Conservation (phyloP, 2,797 vertebrate species). For the Brachyalestes nurse region DNA sequence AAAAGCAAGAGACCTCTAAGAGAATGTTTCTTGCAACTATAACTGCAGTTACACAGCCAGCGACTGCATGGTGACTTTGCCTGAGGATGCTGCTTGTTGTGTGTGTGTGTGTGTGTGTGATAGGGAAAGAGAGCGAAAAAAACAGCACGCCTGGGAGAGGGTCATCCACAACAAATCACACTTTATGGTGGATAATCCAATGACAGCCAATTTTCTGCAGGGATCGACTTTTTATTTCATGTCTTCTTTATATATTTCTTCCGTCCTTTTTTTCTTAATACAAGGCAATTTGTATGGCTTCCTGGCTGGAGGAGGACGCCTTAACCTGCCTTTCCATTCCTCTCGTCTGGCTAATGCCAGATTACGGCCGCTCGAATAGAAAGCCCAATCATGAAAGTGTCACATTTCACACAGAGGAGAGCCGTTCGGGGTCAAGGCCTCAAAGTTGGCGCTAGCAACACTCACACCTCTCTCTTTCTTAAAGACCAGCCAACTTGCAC, state of each 20-base stretch:
- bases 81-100: conserved; percentile 25
- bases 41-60: background rate
- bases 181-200: conserved; percentile 82
- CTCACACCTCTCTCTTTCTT: conserved; percentile 35
- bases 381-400: conserved; percentile 73
- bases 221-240: conserved; percentile 68
- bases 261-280: conserved; percentile 63
- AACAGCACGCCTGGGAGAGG: background rate
- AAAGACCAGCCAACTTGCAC: background rate
- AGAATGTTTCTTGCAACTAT: background rate
- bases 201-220: conserved; percentile 83
- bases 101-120: background rate
- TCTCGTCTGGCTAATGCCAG: conserved; percentile 61
- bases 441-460: conserved; percentile 58
- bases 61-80: background rate
- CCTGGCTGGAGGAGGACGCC: conserved; percentile 65
- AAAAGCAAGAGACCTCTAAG: background rate
- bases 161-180: conserved; percentile 73
- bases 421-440: conserved; percentile 45
- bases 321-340: conserved; percentile 69
- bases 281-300: conserved; percentile 77
- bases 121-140: background rate
- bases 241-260: conserved; percentile 75
- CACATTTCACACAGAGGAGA: conserved; percentile 71
- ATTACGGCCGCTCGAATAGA: conserved; percentile 59